phyloP scores from a whole-genome alignment of 2,797 vertebrate genomes.

The Danio kyathit region DNA sequence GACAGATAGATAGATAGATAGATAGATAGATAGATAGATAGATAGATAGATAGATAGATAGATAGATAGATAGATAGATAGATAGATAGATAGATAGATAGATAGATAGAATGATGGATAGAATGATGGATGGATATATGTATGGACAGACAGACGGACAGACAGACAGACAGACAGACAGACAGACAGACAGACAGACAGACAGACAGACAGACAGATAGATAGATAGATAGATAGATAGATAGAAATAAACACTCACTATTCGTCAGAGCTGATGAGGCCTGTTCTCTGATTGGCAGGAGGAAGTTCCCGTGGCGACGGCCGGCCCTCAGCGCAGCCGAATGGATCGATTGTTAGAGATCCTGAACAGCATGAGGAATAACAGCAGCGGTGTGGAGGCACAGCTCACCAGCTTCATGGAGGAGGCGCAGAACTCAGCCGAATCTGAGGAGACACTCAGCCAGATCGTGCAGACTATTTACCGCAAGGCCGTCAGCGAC shows the following conservation, averaged over 20 bases:
- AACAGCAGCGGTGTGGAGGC: conserved; percentile 92
- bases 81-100: too few relatives aligned
- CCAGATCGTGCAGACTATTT: conserved; percentile 93
- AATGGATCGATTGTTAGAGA: conserved; percentile 94
- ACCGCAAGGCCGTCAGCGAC: conserved; percentile 91
- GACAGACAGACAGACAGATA: too few relatives aligned
- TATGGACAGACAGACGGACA: neutral
- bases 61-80: too few relatives aligned
- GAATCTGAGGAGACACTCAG: conserved; percentile 91
- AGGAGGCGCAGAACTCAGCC: conserved; percentile 93
- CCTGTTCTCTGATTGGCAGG: conserved; percentile 73
- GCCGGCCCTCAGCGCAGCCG: conserved; percentile 83
- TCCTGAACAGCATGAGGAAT: conserved; percentile 96
- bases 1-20: too few relatives aligned
- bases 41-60: too few relatives aligned
- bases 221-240: too few relatives aligned
- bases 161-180: too few relatives aligned
- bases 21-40: too few relatives aligned
- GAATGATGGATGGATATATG: neutral
- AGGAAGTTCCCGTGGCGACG: conserved; percentile 82
- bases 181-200: too few relatives aligned
- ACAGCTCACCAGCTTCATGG: conserved; percentile 94
- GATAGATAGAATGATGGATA: too few relatives aligned
- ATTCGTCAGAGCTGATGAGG: neutral
- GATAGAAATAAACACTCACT: too few relatives aligned